Evolutionary conservation across 2,113 vertebrate species (phyloP), one percentile per base, ranked within the genome.

Genomic region (Colinus virginianus): DNA sequence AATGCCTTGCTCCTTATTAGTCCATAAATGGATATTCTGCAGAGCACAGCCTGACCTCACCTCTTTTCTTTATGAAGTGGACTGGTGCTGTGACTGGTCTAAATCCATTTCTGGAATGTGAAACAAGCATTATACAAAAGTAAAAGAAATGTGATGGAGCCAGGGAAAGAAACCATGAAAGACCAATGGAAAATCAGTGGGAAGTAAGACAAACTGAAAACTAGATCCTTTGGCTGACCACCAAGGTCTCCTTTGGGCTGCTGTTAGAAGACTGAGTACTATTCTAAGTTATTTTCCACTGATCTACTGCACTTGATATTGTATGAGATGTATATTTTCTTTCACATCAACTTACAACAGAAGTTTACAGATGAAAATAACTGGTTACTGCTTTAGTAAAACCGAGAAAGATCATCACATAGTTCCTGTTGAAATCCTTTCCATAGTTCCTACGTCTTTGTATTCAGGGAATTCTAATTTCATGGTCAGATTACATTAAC

Each of bases 221-320:
- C 79, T 87, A 75, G 69, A 81, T 75, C 43, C 83, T 88, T 76
- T 90, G 79, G 86, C 90, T 78, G 59, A 14, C 46, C 22, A 85
- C 61, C 88, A 96, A 88, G 26, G 32, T 40, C 30, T 94, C 68
- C 58, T 94, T 49, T 70, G 64, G 68, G 80, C 56, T 55, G n/a
- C 55, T 90, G 14, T 63, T 91, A 75, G 83, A 91, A 91, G 85
- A 45, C 13, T 74, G 72, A 83, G 71, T 20, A 88, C 15, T 81
- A 19, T 80, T 91, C 22, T 80, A 49, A 74, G 85, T 82, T 86
- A 75, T 94, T 91, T 93, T 95, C 76, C 90, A 84, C 80, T 88
- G 70, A 77, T 90, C 51, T 94, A 78, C 61, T 86, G 48, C n/a
- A 38, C 23, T 87, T 90, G 79, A 69, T 90, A 88, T 78, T 88